A percentile compares a stretch with the other conserved stretches of the same genome.
Evolutionary conservation across 1,140 invertebrate species (phyloP).

Genomic region (Calephelis virginiensis): DNA sequence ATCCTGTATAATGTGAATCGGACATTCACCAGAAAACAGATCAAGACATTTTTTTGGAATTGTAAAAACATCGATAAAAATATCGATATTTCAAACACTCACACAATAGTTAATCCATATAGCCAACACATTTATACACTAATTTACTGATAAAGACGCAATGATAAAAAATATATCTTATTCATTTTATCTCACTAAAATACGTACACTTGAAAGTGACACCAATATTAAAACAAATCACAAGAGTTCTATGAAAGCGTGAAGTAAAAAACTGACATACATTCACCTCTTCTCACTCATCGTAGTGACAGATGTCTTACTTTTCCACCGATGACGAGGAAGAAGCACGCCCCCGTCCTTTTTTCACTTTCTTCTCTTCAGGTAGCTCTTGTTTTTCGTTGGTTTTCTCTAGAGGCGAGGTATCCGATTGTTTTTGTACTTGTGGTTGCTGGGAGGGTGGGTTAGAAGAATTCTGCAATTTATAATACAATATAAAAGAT

Average conservation of each 20-base stretch:
- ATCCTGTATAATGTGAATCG: too few relatives aligned
- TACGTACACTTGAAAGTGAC: constrained; percentile 16
- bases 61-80: constrained; percentile 6
- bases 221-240: constrained; percentile 17
- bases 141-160: constrained; percentile 24
- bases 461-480: constrained; percentile 43
- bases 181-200: constrained; percentile 24
- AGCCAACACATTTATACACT: constrained; percentile 8
- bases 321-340: constrained; percentile 68
- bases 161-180: constrained; percentile 31
- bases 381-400: constrained; percentile 37
- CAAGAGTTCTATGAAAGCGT: constrained; percentile 17
- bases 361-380: constrained; percentile 59
- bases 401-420: constrained; percentile 28
- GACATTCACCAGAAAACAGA: too few relatives aligned
- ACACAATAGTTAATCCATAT: constrained; percentile 10
- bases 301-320: constrained; percentile 33
- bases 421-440: constrained; percentile 36
- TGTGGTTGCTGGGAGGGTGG: constrained; percentile 33
- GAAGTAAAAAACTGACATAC: constrained; percentile 18
- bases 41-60: not conserved
- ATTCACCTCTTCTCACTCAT: constrained; percentile 13
- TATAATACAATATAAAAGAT: too few relatives aligned
- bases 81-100: not conserved
- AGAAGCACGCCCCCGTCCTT: constrained; percentile 58